Evolutionary conservation across 2,888 invertebrate genomes (phyloP), one percentile per base, ranked within the genome.

Genomic region (Apomyelois bistriatella): DNA sequence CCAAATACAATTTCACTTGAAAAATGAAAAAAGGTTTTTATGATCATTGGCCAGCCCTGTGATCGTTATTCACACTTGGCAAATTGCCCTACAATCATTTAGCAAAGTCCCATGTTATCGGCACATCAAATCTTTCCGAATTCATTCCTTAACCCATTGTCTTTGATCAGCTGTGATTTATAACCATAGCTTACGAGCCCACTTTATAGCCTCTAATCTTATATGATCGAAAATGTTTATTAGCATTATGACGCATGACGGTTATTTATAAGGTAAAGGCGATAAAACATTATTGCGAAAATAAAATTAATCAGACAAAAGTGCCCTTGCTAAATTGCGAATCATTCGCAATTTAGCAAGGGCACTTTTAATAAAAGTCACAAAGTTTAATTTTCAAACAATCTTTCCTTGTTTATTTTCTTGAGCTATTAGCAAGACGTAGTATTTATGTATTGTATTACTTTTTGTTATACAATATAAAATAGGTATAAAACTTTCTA

Each of bases 31-130:
- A n/a, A n/a, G n/a, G 22, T 22, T 22, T 22, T 22, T 5, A 5
- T 22, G n/a, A n/a, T n/a, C n/a, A 3, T 36, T 1, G 32, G 6
- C 17, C 9, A 36, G 36, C 35, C 47, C n/a, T 36, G 16, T 2
- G 4, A 36, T 5, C 16, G 36, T 10, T 32, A 35, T 36, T 48
- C 35, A 16, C 16, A 36, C 47, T 48, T 48, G 47, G 47, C 47
- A 48, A 48, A 48, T 36, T 48, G 47, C 47, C 46, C 16, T 36
- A 32, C 15, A 48, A 48, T 48, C 48, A 37, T 48, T 48, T 48
- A 48, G 12, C 22, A 7, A 36, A 37, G 17, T 12, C 36, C 9
- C 22, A 22, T 48, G 37, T 48, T 48, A 48, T 48, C 37, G 12
- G 17, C 36, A 16, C 48, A 48, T 37, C 48, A 37, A 46, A 37